These are phyloP conservation scores for Oxystoma pomonae DNA, from an alignment of 2,888 invertebrate species.

Conservation along the genomic window DNA sequence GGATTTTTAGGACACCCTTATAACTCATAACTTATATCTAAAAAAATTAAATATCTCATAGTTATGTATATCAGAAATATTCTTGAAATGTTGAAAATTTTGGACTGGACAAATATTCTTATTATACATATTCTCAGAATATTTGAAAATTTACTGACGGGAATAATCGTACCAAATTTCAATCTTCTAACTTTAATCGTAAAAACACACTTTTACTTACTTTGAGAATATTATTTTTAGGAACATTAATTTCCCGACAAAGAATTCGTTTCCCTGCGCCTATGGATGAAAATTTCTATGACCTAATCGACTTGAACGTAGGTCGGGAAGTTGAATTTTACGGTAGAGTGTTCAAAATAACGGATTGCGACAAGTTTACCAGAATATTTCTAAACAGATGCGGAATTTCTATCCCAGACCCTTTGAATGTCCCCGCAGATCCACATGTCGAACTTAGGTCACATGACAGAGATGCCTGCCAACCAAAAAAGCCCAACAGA, in stretches of 20 bases:
- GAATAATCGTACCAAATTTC: no score
- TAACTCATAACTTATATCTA: no score
- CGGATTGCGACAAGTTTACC: conserved; percentile 84
- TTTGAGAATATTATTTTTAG: conserved; percentile 46
- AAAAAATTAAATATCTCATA: no score
- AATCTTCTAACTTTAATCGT: no score
- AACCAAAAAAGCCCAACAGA: conserved; percentile 52
- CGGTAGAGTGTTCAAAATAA: conserved; percentile 76
- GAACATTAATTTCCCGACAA: conserved; percentile 77
- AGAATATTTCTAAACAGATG: conserved; percentile 77
- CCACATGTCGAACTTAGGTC: conserved; percentile 51
- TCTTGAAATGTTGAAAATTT: no score
- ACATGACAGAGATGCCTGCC: conserved; percentile 38
- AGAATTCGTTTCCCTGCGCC: conserved; percentile 71
- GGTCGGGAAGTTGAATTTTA: conserved; percentile 76
- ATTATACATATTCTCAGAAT: no score
- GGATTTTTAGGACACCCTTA: no score
- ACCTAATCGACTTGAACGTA: conserved; percentile 83
- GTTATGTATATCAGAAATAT: no score
- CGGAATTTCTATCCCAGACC: conserved; percentile 79
- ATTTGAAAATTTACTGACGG: no score
- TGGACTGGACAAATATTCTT: no score
- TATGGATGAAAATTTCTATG: conserved; percentile 72
- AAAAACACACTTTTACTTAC: no score
- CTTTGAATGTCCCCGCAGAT: conserved; percentile 54